These are phyloP conservation scores for Zygothrica quintamaculata DNA, from an alignment of 2,888 invertebrate species.

Conservation along the genomic window DNA sequence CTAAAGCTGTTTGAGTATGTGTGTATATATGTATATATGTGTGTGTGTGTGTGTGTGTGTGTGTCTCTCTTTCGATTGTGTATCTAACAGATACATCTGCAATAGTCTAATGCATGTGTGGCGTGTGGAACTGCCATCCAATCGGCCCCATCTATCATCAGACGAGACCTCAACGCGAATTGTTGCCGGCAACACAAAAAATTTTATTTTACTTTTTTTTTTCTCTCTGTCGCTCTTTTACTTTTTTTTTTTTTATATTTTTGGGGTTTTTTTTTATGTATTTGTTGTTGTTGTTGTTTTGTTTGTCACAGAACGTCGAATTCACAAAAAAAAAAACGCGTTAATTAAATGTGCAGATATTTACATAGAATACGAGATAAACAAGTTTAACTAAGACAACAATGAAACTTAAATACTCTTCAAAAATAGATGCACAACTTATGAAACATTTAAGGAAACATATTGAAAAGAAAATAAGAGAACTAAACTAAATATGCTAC, in stretches of 20 bases:
- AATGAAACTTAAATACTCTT: conserved; percentile 14
- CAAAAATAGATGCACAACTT: no score
- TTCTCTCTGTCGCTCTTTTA: conserved; percentile 20
- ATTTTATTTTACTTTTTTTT: conserved; percentile 20
- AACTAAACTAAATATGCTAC: no score
- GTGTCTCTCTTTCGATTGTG: conserved; percentile 29
- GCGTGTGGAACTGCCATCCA: conserved; percentile 56
- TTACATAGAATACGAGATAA: conserved; percentile 38
- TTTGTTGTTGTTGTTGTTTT: conserved; percentile 37
- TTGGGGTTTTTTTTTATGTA: conserved; percentile 18
- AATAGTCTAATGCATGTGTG: conserved; percentile 65
- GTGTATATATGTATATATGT: conserved; percentile 3
- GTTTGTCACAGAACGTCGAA: conserved; percentile 49
- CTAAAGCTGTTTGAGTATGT: conserved; percentile 19
- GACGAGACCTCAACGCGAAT: conserved; percentile 43
- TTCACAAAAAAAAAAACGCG: conserved; percentile 47
- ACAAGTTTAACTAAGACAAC: not conserved
- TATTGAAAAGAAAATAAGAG: no score
- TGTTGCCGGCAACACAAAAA: conserved; percentile 41
- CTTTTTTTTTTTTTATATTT: conserved; percentile 38
- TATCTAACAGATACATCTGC: conserved; percentile 62
- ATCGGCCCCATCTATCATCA: conserved; percentile 54
- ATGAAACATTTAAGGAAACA: no score
- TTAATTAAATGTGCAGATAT: conserved; percentile 74
- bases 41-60: conserved; percentile 23